phyloP scores from a whole-genome alignment of 2,797 vertebrate species.

The Sternotherus odoratus region DNA sequence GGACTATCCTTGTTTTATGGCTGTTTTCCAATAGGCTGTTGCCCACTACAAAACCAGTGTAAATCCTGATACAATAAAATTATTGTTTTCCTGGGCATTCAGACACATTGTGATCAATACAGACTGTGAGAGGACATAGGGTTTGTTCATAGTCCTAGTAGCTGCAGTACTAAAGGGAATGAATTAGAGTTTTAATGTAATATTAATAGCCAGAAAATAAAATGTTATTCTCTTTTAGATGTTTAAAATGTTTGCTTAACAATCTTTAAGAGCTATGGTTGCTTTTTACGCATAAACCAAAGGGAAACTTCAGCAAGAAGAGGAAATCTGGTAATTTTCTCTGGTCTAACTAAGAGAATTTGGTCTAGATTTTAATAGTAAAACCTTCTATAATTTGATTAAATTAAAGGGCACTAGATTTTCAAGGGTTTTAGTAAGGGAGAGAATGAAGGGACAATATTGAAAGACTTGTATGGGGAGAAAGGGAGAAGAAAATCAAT shows the following conservation, averaged over 20 bases:
- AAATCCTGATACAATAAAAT: background rate
- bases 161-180: background rate
- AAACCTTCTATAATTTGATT: background rate
- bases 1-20: background rate
- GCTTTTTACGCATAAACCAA: background rate
- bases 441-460: background rate
- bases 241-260: background rate
- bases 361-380: background rate
- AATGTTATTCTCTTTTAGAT: background rate
- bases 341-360: background rate
- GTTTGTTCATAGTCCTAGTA: background rate
- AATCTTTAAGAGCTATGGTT: background rate
- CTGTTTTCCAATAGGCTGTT: background rate
- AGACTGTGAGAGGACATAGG: background rate
- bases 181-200: background rate
- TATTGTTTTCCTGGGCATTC: background rate
- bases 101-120: background rate
- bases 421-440: background rate
- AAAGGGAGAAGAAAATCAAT: background rate
- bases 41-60: background rate
- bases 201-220: conserved; percentile 19
- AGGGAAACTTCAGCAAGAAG: background rate
- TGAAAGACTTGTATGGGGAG: background rate
- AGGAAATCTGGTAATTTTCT: background rate
- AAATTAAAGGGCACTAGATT: background rate